These are phyloP conservation scores for Mythimna albipuncta DNA, from an alignment of 2,888 invertebrate species.

Conservation along the genomic window DNA sequence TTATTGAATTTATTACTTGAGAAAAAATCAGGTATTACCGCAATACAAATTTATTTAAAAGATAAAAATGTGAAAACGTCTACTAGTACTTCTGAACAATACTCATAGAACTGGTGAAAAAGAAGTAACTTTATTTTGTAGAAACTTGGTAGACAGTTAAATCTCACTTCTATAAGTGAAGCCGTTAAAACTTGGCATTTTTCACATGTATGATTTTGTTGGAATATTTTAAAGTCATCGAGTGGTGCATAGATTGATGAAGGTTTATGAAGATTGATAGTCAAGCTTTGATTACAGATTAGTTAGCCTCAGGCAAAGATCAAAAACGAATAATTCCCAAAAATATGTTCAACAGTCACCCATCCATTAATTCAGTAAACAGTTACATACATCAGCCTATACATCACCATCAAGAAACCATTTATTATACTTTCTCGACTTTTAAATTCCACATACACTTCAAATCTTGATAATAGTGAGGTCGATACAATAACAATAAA, in stretches of 20 bases:
- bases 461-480: constrained; percentile 49
- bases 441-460: constrained; percentile 33
- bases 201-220: background rate
- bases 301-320: background rate
- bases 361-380: constrained; percentile 35
- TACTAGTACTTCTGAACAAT: too few relatives aligned
- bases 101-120: too few relatives aligned
- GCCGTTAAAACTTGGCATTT: too few relatives aligned
- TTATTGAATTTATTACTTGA: too few relatives aligned
- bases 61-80: too few relatives aligned
- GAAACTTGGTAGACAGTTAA: too few relatives aligned
- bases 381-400: constrained; percentile 31
- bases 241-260: background rate
- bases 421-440: constrained; percentile 52
- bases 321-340: constrained; percentile 5
- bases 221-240: background rate
- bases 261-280: background rate
- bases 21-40: too few relatives aligned
- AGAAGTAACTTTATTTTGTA: too few relatives aligned
- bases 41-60: too few relatives aligned
- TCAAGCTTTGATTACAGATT: background rate
- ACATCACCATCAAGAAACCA: constrained; percentile 33
- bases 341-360: constrained; percentile 8
- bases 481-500: constrained; percentile 60
- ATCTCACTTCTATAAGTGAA: too few relatives aligned